Percentiles rank a stretch among this genome's conserved stretches.
Evolutionary conservation across 2,113 vertebrate species (phyloP).

Genomic region (Oreotrochilus melanogaster): DNA sequence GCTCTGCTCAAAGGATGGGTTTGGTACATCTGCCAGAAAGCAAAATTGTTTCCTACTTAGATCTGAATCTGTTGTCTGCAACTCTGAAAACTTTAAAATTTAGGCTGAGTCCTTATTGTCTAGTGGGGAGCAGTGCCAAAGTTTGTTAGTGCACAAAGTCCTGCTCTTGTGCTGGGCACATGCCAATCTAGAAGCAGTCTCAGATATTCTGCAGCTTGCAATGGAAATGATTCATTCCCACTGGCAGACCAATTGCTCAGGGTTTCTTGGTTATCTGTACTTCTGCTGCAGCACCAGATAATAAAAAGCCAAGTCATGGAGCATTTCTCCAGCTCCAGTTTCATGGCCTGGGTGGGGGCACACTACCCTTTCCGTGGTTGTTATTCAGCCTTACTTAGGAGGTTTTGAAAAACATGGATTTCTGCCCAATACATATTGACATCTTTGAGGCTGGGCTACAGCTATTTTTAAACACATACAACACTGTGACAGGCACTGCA

Average conservation of each 20-base stretch:
- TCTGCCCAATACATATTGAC: not conserved
- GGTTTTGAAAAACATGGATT: not conserved
- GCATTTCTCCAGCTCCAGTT: not conserved
- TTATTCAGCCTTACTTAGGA: not conserved
- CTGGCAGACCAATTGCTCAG: not conserved
- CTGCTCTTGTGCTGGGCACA: not conserved
- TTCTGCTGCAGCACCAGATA: not conserved
- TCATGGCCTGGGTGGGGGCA: not conserved
- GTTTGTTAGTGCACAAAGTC: not conserved
- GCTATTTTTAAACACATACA: constrained; percentile 41
- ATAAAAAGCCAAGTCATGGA: not conserved
- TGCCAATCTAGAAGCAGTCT: not conserved
- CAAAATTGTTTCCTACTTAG: not conserved
- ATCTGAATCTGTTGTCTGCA: not conserved
- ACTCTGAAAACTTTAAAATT: not conserved
- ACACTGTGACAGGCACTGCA: not conserved
- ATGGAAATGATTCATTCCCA: not conserved
- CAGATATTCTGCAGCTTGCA: not conserved
- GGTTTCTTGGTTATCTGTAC: not conserved
- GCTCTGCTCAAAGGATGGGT: not conserved
- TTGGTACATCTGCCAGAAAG: not conserved
- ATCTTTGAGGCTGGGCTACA: not conserved
- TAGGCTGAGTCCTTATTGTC: not conserved
- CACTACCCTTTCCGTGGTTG: not conserved
- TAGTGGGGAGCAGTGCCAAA: not conserved